These are phyloP conservation scores for Phania funesta DNA, from an alignment of 2,888 invertebrate species.

Conservation along the genomic window DNA sequence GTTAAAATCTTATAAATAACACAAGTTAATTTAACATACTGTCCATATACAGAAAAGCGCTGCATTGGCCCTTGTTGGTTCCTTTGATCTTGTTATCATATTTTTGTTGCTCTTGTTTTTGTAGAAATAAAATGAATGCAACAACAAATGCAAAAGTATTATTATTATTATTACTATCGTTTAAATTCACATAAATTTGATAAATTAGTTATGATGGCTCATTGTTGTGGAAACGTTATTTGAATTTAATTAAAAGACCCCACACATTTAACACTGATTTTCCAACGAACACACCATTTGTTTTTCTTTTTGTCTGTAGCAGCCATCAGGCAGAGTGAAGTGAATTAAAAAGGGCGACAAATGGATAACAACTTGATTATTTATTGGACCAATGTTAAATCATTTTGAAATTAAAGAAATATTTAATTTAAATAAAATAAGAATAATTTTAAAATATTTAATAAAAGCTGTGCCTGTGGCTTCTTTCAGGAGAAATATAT, in stretches of 20 bases:
- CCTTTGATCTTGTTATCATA: conserved; percentile 34
- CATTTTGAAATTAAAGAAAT: neutral
- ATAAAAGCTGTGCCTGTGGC: too few relatives aligned
- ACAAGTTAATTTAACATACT: conserved; percentile 46
- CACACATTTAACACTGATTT: conserved; percentile 46
- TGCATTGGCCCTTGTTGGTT: conserved; percentile 30
- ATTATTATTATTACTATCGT: conserved; percentile 52
- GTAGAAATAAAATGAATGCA: conserved; percentile 3
- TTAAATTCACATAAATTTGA: conserved; percentile 57
- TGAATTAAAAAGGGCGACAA: conserved; percentile 37
- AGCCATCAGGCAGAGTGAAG: neutral
- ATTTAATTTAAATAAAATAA: neutral
- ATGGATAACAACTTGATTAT: conserved; percentile 22
- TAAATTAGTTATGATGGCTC: conserved; percentile 63
- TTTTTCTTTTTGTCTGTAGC: neutral
- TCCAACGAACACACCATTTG: neutral
- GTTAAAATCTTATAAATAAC: conserved; percentile 59
- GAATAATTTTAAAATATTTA: too few relatives aligned
- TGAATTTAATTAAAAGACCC: conserved; percentile 58
- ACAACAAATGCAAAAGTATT: neutral
- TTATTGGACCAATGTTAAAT: neutral
- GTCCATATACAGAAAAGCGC: neutral
- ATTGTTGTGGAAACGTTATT: conserved; percentile 64
- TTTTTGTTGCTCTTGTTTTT: conserved; percentile 4
- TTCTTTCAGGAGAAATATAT: too few relatives aligned